Percentiles rank a stretch among this genome's conserved stretches.
phyloP scores from a whole-genome alignment of 1,140 invertebrate genomes.

The Papilio polyxenes region DNA sequence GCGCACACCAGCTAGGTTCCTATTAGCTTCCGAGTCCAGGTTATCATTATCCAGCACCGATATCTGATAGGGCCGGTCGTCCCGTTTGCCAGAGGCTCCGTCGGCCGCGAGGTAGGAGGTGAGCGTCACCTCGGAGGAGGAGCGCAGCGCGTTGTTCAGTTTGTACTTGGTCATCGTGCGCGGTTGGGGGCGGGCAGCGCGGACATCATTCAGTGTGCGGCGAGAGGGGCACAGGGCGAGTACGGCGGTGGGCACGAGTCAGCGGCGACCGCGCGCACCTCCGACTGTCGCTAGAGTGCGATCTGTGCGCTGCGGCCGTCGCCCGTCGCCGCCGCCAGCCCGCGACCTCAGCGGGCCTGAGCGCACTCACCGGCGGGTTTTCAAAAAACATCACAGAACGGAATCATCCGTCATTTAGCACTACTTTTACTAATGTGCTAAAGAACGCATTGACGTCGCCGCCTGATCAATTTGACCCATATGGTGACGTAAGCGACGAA shows the following conservation, averaged over 20 bases:
- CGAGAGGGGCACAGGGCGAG: neutral
- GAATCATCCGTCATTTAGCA: neutral
- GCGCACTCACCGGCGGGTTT: neutral
- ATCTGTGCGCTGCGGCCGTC: neutral
- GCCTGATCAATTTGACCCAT: neutral
- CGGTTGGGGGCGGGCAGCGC: slow-evolving; percentile 57
- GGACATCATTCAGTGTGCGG: slow-evolving; percentile 54
- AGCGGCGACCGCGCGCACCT: slow-evolving; percentile 16
- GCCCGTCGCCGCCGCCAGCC: neutral
- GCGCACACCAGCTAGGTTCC: slow-evolving; percentile 49
- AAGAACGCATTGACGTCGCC: neutral
- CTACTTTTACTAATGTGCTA: slow-evolving; percentile 19
- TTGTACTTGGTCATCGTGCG: slow-evolving; percentile 78
- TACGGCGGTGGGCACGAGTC: neutral
- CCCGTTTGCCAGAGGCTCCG: slow-evolving; percentile 53
- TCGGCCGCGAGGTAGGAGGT: slow-evolving; percentile 72
- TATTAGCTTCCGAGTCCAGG: slow-evolving; percentile 52
- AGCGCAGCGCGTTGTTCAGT: slow-evolving; percentile 67
- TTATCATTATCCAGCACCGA: slow-evolving; percentile 60
- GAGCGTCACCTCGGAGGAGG: slow-evolving; percentile 75
- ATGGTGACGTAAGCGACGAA: neutral
- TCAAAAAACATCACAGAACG: slow-evolving; percentile 15
- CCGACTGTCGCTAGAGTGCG: neutral
- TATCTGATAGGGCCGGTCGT: slow-evolving; percentile 55
- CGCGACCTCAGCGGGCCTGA: slow-evolving; percentile 4